Evolutionary conservation across 2,113 vertebrate species (phyloP).

Genomic region (Notothenia coriiceps): DNA sequence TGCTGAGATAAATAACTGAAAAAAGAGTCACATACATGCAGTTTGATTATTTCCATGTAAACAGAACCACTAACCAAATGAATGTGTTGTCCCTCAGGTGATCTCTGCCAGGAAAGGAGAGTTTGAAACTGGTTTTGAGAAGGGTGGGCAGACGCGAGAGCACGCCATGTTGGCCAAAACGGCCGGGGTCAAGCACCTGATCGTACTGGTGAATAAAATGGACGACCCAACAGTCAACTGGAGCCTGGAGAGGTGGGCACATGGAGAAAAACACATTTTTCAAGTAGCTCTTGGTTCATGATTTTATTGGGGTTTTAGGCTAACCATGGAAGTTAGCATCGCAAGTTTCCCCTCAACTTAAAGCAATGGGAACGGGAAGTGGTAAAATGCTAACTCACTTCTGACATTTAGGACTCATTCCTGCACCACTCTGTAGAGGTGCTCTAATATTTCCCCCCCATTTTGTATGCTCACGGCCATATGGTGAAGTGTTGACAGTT

Average conservation of each 20-base stretch:
- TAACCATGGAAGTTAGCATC: no score
- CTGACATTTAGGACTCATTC: no score
- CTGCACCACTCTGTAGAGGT: background rate
- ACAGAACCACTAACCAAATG: background rate
- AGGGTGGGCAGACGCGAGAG: conserved; percentile 97
- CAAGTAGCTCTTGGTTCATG: no score
- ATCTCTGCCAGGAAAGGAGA: conserved; percentile 99
- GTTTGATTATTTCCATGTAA: no score
- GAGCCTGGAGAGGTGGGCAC: conserved; percentile 93
- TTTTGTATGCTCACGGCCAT: background rate
- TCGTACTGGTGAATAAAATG: conserved; percentile 99
- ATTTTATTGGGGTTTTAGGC: no score
- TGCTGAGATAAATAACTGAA: no score
- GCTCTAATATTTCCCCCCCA: background rate
- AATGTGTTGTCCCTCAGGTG: conserved; percentile 83
- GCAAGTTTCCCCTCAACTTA: no score
- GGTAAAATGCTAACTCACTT: no score
- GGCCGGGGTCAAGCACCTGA: conserved; percentile 97
- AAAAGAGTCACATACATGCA: no score
- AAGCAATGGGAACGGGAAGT: no score
- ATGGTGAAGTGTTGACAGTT: background rate
- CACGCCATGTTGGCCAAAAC: conserved; percentile 99
- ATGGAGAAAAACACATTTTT: no score
- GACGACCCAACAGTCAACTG: conserved; percentile 98
- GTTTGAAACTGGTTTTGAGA: conserved; percentile 99